Conservation (phyloP, 2,113 vertebrate genomes). For the Aplodontia rufa region DNA sequence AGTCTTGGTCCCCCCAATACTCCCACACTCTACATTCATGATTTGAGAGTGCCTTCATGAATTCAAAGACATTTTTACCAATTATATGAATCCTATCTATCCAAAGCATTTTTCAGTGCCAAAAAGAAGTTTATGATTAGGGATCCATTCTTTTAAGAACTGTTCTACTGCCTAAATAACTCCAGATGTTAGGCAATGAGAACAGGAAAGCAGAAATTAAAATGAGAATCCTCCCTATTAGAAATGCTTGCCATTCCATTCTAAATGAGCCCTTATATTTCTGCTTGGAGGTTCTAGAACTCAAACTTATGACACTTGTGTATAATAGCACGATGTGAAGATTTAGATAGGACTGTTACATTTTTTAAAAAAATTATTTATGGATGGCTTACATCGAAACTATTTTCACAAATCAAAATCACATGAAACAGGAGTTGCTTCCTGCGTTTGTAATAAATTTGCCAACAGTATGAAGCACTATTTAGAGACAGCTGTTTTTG, state of each 20-base stretch:
- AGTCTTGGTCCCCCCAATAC: background rate
- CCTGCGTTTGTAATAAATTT: constrained; percentile 60
- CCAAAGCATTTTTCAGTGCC: constrained; percentile 33
- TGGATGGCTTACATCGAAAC: constrained; percentile 33
- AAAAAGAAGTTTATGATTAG: constrained; percentile 52
- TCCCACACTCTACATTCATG: background rate
- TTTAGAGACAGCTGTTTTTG: constrained; percentile 50
- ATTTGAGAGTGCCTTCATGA: background rate
- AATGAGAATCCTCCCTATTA: constrained; percentile 13
- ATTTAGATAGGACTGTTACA: constrained; percentile 30
- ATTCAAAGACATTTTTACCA: constrained; percentile 49
- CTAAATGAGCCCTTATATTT: constrained; percentile 45
- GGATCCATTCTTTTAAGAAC: constrained; percentile 44
- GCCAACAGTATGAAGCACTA: constrained; percentile 41
- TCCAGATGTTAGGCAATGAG: constrained; percentile 50
- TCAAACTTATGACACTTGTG: constrained; percentile 52
- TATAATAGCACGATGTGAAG: constrained; percentile 33
- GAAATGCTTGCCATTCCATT: constrained; percentile 26
- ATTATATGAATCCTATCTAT: constrained; percentile 14
- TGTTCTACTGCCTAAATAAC: constrained; percentile 47
- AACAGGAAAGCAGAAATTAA: constrained; percentile 43
- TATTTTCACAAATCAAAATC: constrained; percentile 65
- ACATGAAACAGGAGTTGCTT: constrained; percentile 44
- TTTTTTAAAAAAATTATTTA: background rate
- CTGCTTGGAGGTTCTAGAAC: constrained; percentile 23